Base-by-base conservation (phyloP, 2,888 invertebrate species). In the Dromius quadrimaculatus region DNA sequence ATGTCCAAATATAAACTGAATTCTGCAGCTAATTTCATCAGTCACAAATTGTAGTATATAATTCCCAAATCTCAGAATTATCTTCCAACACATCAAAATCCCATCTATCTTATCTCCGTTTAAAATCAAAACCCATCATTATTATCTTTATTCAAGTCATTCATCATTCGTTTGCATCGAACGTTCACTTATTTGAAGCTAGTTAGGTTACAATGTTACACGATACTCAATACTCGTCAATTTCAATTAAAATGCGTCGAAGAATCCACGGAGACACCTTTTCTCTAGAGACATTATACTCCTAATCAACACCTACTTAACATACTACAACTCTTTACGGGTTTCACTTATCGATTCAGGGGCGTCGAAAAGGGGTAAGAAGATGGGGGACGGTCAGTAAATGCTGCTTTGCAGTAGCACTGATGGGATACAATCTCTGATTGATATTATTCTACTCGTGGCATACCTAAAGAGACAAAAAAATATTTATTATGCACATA, bases 281-380 rank as follows among this genome's bases (percentile, higher is more conserved):
- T 8, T 8, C 28, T 57, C 36, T 41, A 66, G 36, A 28, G 57
- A 57, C 54, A 54, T 66, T 66, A 66, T 57, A 34, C 28, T 45
- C 38, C 66, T 66, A 66, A 66, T 66, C 54, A 66, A 66, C 66
- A 66, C 66, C 54, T 66, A 66, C 41, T 66, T 66, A 66, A 66
- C 66, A 66, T 66, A 50, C 50, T 66, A 66, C 66, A 66, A 23
- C 36, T 66, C 54, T 41, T 38, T 36, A 41, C 57, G 66, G 38
- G 66, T 57, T 66, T 66, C 41, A 17, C 15, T 15, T n/a, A 8
- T 19, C n/a, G 38, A 2, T 32, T 54, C 5, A 6, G 9, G 32
- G n/a, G n/a, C n/a, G n/a, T n/a, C n/a, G n/a, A n/a, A n/a, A n/a
- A n/a, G n/a, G n/a, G n/a, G n/a, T n/a, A n/a, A n/a, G n/a, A n/a